Evolutionary conservation across 2,888 invertebrate species (phyloP).

Genomic region (Seladonia tumulorum): DNA sequence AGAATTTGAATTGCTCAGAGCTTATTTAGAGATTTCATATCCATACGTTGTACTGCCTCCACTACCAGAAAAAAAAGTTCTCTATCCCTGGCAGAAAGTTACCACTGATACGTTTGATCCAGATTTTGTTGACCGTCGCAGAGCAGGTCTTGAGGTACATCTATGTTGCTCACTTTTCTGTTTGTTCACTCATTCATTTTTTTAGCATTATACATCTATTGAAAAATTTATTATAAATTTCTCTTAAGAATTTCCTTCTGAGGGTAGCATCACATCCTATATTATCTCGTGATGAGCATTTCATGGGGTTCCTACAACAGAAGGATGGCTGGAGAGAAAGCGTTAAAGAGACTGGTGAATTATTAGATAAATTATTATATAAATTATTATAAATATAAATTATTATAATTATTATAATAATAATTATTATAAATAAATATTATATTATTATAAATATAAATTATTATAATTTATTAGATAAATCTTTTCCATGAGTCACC

Average conservation of each 20-base stretch:
- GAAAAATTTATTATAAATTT: slow-evolving; percentile 14
- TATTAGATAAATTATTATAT: background rate
- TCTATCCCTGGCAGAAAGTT: slow-evolving; percentile 92
- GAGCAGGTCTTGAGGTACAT: slow-evolving; percentile 90
- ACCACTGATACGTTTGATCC: slow-evolving; percentile 93
- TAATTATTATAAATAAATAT: no score
- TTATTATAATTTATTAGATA: background rate
- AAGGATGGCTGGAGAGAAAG: slow-evolving; percentile 92
- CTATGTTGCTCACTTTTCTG: slow-evolving; percentile 1
- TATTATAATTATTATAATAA: no score
- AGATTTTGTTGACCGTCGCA: slow-evolving; percentile 92
- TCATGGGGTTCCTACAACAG: slow-evolving; percentile 91
- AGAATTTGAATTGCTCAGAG: slow-evolving; percentile 92
- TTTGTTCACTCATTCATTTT: background rate
- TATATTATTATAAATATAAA: no score
- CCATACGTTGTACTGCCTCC: slow-evolving; percentile 93
- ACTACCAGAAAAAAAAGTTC: slow-evolving; percentile 91
- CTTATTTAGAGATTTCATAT: slow-evolving; percentile 91
- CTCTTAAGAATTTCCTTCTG: slow-evolving; percentile 88
- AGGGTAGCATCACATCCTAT: slow-evolving; percentile 91
- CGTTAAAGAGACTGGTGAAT: slow-evolving; percentile 89
- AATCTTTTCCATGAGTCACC: slow-evolving; percentile 2
- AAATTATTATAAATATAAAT: no score
- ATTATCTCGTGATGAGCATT: slow-evolving; percentile 90
- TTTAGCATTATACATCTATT: background rate